Evolutionary conservation across 2,113 vertebrate genomes (phyloP).

Genomic region (Ictalurus furcatus): DNA sequence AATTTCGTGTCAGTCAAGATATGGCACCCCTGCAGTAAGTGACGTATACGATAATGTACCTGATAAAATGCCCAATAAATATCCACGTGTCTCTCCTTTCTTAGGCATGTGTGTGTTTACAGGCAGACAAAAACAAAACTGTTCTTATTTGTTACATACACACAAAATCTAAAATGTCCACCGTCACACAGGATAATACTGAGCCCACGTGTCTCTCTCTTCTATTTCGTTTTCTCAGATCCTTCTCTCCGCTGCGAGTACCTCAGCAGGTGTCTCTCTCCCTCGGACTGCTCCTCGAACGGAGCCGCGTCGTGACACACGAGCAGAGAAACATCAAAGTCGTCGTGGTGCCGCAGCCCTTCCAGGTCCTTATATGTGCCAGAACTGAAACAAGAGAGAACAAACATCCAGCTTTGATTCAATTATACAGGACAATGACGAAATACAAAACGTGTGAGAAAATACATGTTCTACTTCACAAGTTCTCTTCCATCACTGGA

Average conservation of each 20-base stretch:
- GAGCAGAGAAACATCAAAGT: slow-evolving; percentile 95
- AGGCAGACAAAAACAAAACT: background rate
- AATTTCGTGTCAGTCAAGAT: background rate
- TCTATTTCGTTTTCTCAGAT: background rate
- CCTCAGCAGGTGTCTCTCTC: slow-evolving; percentile 89
- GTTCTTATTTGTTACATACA: background rate
- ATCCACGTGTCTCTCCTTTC: background rate
- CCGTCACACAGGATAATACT: background rate
- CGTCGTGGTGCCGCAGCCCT: slow-evolving; percentile 91
- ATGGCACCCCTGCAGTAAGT: background rate
- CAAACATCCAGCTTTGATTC: background rate
- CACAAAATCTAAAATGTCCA: background rate
- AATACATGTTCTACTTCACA: background rate
- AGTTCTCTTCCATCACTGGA: background rate
- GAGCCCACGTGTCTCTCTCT: background rate
- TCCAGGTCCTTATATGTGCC: slow-evolving; percentile 94
- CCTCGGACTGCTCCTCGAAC: slow-evolving; percentile 95
- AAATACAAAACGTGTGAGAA: background rate
- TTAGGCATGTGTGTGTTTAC: background rate
- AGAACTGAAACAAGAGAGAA: slow-evolving; percentile 73
- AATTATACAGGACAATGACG: background rate
- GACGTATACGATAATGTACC: background rate
- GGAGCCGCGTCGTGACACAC: slow-evolving; percentile 92
- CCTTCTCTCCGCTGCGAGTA: slow-evolving; percentile 48
- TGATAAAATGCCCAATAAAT: background rate